Evolutionary conservation across 2,113 vertebrate species (phyloP).

Genomic region (Aspiorhynchus laticeps): DNA sequence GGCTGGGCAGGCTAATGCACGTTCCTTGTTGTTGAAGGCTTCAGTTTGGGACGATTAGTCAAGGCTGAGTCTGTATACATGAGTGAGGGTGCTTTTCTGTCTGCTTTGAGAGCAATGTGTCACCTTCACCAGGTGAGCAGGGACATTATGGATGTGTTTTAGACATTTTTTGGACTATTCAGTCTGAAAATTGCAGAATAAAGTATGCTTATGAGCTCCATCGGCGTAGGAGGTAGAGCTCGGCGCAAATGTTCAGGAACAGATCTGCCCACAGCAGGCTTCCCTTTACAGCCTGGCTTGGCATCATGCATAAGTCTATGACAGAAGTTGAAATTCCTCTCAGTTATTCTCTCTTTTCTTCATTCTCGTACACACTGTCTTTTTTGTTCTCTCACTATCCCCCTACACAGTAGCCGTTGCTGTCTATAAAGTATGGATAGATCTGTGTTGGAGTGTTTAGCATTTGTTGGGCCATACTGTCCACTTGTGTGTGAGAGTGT

Average conservation of each 20-base stretch:
- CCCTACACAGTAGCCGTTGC: constrained; percentile 22
- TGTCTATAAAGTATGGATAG: constrained; percentile 34
- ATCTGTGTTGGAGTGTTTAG: constrained; percentile 42
- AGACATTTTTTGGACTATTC: constrained; percentile 11
- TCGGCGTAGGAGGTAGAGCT: constrained; percentile 49
- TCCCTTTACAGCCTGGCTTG: constrained; percentile 41
- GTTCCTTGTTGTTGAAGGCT: constrained; percentile 38
- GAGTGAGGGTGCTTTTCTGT: constrained; percentile 37
- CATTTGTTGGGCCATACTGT: constrained; percentile 51
- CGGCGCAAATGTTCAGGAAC: constrained; percentile 57
- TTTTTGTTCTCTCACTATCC: constrained; percentile 44
- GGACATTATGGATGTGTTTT: neutral
- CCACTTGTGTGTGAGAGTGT: constrained; percentile 40
- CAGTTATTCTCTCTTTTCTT: constrained; percentile 15
- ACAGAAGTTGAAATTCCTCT: constrained; percentile 36
- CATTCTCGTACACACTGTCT: constrained; percentile 32
- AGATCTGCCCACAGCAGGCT: constrained; percentile 56
- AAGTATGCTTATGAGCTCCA: constrained; percentile 29
- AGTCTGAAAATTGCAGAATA: constrained; percentile 28
- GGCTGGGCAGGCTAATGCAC: constrained; percentile 67
- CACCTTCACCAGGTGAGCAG: constrained; percentile 42
- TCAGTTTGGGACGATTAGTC: constrained; percentile 47
- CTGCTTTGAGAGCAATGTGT: constrained; percentile 20
- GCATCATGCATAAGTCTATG: constrained; percentile 25
- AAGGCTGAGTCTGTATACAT: constrained; percentile 41